phyloP scores from a whole-genome alignment of 2,888 invertebrate genomes.

The Lasioglossum morio region DNA sequence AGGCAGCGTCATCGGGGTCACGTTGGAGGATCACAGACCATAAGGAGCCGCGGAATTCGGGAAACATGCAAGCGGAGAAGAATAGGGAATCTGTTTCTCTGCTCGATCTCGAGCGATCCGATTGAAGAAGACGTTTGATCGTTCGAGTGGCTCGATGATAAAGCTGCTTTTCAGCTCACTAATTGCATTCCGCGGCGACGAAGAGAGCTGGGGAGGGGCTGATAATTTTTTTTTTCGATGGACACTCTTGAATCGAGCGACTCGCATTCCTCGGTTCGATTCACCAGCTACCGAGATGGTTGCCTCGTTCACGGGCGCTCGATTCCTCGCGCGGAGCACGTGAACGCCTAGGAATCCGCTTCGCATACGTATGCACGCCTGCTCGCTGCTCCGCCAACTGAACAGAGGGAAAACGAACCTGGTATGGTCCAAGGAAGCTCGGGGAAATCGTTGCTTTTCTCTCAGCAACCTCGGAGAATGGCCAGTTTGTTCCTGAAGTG shows the following conservation, averaged over 20 bases:
- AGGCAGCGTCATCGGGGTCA: neutral
- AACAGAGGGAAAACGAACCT: slow-evolving; percentile 38
- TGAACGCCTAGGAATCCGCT: slow-evolving; percentile 47
- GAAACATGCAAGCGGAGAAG: neutral
- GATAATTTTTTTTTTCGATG: slow-evolving; percentile 20
- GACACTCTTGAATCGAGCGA: slow-evolving; percentile 47
- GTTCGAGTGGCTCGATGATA: slow-evolving; percentile 20
- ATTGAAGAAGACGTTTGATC: neutral
- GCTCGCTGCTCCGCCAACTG: slow-evolving; percentile 42
- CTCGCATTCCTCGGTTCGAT: slow-evolving; percentile 55
- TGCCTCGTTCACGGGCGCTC: slow-evolving; percentile 56
- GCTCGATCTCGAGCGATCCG: neutral
- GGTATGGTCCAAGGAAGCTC: slow-evolving; percentile 11
- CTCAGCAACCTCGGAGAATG: neutral
- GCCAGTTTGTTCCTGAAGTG: neutral
- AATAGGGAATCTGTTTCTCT: slow-evolving; percentile 5
- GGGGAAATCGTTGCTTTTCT: neutral
- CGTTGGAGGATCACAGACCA: neutral
- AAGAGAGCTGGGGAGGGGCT: neutral
- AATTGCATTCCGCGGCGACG: slow-evolving; percentile 16
- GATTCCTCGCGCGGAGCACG: slow-evolving; percentile 45
- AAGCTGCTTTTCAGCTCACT: slow-evolving; percentile 38
- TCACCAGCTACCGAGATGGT: slow-evolving; percentile 49
- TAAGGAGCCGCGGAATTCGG: neutral
- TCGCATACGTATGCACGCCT: slow-evolving; percentile 52